Evolutionary conservation across 1,140 invertebrate genomes (phyloP), one percentile per base, ranked within the genome.

Genomic region (Lasioglossum albipes): DNA sequence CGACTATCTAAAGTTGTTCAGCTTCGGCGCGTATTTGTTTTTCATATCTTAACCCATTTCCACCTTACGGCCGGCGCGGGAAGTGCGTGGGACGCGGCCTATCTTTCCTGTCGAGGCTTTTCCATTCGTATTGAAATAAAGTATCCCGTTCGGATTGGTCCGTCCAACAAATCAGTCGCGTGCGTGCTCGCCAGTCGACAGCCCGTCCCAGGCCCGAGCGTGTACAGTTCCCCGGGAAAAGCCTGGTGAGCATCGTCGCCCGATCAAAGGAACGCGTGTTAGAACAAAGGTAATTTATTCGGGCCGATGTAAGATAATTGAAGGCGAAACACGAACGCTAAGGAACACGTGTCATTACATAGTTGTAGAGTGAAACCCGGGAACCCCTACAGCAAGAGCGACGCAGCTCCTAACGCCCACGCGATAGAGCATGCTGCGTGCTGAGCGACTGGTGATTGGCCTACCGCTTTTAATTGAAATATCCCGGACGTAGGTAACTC

Each of bases 381-480:
- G 79, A 75, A 66, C 69, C 62, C 69, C 78, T 75, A 75, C 67
- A 62, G 79, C 52, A 62, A 18, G 1, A 27, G 4, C 49, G 12
- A 18, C 57, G 42, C 59, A 42, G 80, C 71, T 74, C 66, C 82
- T 62, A 66, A 73, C 84, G 82, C 70, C 83, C 82, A 83, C 79
- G 70, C 80, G 72, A 82, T 82, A 67, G 74, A 77, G 82, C 82
- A 66, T 45, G 74, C 68, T 68, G 71, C 83, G 83, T 81, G 79
- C 80, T 81, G 84, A 59, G 74, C 79, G 64, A 72, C 72, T 86
- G 85, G 88, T 90, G 85, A 89, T 90, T 90, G 87, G 75, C 67
- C 83, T 45, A 42, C 75, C 74, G 77, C 73, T 85, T 87, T 86
- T 89, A 90, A 90, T 90, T 90, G 87, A 90, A 88, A 90, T 89